These are phyloP conservation scores for Metopia argyrocephala DNA, from an alignment of 2,888 invertebrate species.

Conservation along the genomic window DNA sequence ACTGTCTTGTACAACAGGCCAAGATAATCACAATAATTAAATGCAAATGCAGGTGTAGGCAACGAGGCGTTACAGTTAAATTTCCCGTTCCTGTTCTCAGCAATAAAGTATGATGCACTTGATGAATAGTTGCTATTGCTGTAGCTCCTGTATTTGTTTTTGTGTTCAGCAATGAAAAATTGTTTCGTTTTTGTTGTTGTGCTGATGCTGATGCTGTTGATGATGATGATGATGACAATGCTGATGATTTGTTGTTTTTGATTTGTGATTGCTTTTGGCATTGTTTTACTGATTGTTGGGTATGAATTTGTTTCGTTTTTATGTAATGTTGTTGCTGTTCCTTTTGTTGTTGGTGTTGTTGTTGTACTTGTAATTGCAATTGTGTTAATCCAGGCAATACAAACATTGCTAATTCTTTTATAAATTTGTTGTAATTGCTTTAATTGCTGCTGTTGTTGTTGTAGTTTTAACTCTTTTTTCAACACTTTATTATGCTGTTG, in stretches of 20 bases:
- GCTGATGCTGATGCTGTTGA: slow-evolving; percentile 6
- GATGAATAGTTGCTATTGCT: slow-evolving; percentile 36
- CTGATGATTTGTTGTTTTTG: slow-evolving; percentile 43
- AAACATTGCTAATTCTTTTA: slow-evolving; percentile 64
- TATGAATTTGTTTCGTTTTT: not conserved
- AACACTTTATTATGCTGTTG: slow-evolving; percentile 48
- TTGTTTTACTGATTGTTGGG: slow-evolving; percentile 30
- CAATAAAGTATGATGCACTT: not conserved
- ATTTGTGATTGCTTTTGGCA: slow-evolving; percentile 48
- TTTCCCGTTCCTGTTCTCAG: slow-evolving; percentile 34
- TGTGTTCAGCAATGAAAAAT: slow-evolving; percentile 20
- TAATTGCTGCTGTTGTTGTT: slow-evolving; percentile 58
- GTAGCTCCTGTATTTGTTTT: slow-evolving; percentile 16
- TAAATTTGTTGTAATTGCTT: slow-evolving; percentile 63
- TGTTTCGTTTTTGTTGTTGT: slow-evolving; percentile 37
- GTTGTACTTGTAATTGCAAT: slow-evolving; percentile 27
- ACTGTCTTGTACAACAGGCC: slow-evolving; percentile 75
- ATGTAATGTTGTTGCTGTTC: slow-evolving; percentile 37
- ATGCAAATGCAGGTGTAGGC: slow-evolving; percentile 73
- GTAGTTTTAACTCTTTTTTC: slow-evolving; percentile 4
- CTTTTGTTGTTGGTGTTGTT: slow-evolving; percentile 8
- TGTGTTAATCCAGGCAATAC: slow-evolving; percentile 58
- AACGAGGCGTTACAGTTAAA: slow-evolving; percentile 67
- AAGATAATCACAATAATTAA: slow-evolving; percentile 77
- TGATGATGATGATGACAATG: slow-evolving; percentile 37